phyloP scores from a whole-genome alignment of 2,888 invertebrate genomes.

The Morpho deidamia region DNA sequence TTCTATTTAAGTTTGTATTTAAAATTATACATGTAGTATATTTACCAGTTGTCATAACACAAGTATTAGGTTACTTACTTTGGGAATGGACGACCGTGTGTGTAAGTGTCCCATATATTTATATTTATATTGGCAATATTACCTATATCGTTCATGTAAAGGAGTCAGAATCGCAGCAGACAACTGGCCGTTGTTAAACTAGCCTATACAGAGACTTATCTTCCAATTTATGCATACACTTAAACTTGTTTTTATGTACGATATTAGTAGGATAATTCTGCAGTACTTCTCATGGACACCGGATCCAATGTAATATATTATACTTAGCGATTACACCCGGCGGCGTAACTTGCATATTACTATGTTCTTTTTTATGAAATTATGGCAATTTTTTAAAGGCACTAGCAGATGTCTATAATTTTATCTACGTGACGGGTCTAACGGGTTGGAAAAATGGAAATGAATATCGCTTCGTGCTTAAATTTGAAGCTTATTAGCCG shows the following conservation, averaged over 20 bases:
- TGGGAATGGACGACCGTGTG: no score
- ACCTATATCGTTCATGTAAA: no score
- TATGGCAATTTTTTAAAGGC: neutral
- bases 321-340: slow-evolving; percentile 3
- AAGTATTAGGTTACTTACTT: no score
- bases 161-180: no score
- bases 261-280: neutral
- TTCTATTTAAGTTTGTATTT: no score
- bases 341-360: slow-evolving; percentile 1
- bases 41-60: no score
- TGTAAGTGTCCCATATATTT: no score
- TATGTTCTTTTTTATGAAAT: neutral
- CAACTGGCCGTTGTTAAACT: no score
- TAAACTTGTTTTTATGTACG: neutral
- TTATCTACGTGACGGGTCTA: neutral
- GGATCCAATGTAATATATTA: slow-evolving; percentile 4
- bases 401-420: neutral
- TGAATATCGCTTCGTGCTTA: no score
- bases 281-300: slow-evolving; percentile 1
- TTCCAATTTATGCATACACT: neutral
- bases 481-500: no score
- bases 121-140: no score
- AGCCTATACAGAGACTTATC: neutral
- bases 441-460: neutral
- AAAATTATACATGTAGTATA: no score